These are phyloP conservation scores for Symphodus melops DNA, from an alignment of 2,113 vertebrate species.

Conservation along the genomic window DNA sequence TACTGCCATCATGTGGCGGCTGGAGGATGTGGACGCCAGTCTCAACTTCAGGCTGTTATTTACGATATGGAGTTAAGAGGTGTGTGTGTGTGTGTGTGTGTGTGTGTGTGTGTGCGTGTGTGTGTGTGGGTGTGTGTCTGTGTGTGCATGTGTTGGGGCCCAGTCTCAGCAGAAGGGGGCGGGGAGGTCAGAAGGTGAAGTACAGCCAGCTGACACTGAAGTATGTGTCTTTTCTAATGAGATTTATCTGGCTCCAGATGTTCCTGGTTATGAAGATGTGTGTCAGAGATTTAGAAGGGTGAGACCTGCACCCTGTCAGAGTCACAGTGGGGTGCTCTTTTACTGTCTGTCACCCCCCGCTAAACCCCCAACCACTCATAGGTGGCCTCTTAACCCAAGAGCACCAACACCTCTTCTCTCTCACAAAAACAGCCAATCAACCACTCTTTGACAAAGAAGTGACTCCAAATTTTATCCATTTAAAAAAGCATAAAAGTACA, in stretches of 20 bases:
- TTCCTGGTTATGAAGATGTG: conserved; percentile 76
- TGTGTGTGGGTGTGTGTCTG: conserved; percentile 11
- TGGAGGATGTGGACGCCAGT: conserved; percentile 11
- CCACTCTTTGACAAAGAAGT: conserved; percentile 11
- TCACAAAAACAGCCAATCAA: conserved; percentile 17
- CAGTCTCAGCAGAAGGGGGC: conserved; percentile 9
- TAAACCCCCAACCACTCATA: conserved; percentile 37
- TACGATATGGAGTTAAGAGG: not conserved
- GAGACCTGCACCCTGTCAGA: conserved; percentile 72
- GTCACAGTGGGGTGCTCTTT: conserved; percentile 62
- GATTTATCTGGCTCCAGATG: conserved; percentile 75
- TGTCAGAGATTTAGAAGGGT: conserved; percentile 70
- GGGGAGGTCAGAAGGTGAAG: conserved; percentile 33
- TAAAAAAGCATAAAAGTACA: conserved; percentile 55
- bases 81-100: conserved; percentile 15
- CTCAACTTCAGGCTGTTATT: not conserved
- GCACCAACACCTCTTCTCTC: conserved; percentile 25
- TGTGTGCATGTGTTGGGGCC: conserved; percentile 20
- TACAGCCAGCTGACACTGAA: conserved; percentile 59
- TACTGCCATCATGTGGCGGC: conserved; percentile 81
- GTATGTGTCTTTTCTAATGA: conserved; percentile 70
- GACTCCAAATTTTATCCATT: conserved; percentile 61
- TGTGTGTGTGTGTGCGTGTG: conserved; percentile 11
- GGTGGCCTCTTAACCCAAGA: conserved; percentile 64
- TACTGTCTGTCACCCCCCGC: conserved; percentile 48